Base-by-base conservation (phyloP, 64 coral and sea anemone genomes). In the Montipora foliosa region DNA sequence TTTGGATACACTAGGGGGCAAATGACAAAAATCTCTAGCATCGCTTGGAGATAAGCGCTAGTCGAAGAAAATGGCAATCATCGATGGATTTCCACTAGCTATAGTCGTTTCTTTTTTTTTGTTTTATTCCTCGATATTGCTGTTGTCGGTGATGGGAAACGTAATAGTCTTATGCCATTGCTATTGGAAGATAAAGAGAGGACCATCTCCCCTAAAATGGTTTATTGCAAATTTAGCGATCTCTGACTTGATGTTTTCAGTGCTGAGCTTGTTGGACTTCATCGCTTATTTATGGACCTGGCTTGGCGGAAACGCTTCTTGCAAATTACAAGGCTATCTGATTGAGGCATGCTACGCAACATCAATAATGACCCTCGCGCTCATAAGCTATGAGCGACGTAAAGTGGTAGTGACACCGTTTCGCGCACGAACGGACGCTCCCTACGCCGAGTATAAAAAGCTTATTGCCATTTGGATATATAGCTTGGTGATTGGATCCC, bases 361-460 rank as follows among this genome's bases (percentile, higher is more conserved):
- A 8, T 93, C 91, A 8, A 87, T 93, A 49, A 59, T 93, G 60
- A 93, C 91, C 16, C 82, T 93, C 5, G 82, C 77, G 24, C 37
- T 84, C 5, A 87, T 93, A n/a, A 75, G 72, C 44, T 86, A 25
- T 22, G 81, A 87, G 57, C 59, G 91, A 66, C 53, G 86, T 11
- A 79, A 93, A 50, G 91, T 59, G 5, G 91, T 93, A 2, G 61
- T 51, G 17, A 47, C 5, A 4, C 91, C 82, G 7, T 77, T 92
- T 20, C 17, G 19, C 19, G 69, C 57, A 8, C 75, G 67, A 72
- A 1, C 37, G 14, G 66, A 37, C 19, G 45, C 19, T 8, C 21
- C 79, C 16, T 29, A 21, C 10, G 44, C 12, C 2, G 13, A 4
- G 4, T 46, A 7, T 19, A 24, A 45, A 21, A 75, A 69, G 45